These are phyloP conservation scores for Anseranas semipalmata DNA, from an alignment of 2,113 vertebrate genomes.

Conservation along the genomic window DNA sequence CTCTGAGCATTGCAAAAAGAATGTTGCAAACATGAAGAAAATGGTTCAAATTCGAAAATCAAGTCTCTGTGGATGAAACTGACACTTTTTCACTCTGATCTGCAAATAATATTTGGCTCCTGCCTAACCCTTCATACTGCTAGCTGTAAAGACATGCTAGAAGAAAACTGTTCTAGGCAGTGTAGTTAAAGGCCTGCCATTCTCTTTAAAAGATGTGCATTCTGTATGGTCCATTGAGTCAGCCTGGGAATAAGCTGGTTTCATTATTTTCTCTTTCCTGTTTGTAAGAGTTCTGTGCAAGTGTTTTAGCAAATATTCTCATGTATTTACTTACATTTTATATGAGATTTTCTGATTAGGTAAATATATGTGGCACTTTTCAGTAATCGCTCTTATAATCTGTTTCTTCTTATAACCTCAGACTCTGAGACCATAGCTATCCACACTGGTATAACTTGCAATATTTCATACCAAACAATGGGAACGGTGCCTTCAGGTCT, in stretches of 20 bases:
- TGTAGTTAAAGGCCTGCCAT: not conserved
- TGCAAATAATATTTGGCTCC: not conserved
- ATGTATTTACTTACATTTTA: not conserved
- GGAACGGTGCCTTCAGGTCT: not conserved
- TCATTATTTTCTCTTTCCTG: not conserved
- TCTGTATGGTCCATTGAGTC: not conserved
- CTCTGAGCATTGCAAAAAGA: not conserved
- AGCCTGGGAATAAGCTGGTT: not conserved
- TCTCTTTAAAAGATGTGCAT: not conserved
- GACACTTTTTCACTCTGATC: not conserved
- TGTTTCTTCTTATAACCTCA: not conserved
- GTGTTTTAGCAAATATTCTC: not conserved
- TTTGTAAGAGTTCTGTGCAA: not conserved
- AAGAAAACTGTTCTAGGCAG: not conserved
- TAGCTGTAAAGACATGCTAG: not conserved
- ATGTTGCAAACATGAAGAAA: not conserved
- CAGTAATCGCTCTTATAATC: not conserved
- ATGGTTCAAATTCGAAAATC: not conserved
- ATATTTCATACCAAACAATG: not conserved
- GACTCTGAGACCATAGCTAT: not conserved
- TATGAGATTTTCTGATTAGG: not conserved
- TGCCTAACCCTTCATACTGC: not conserved
- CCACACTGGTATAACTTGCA: not conserved
- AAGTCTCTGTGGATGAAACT: not conserved
- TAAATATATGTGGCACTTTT: not conserved